A percentile compares a stretch with the other conserved stretches of the same genome.
These are phyloP conservation scores for Apodemia hepburni DNA, from an alignment of 2,888 invertebrate species.

Conservation along the genomic window DNA sequence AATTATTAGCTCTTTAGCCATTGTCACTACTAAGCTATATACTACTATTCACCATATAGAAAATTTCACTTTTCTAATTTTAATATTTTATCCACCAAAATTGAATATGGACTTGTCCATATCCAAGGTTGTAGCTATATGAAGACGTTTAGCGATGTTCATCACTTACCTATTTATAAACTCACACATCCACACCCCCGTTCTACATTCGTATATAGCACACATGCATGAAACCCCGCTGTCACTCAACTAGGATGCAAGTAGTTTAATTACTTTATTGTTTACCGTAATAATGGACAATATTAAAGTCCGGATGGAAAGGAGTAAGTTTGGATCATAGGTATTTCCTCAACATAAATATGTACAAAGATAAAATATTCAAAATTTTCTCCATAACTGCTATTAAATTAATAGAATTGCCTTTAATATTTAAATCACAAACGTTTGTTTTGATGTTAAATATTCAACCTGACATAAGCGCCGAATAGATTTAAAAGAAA, in stretches of 20 bases:
- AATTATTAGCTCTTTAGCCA: conserved; percentile 54
- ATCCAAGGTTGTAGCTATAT: conserved; percentile 65
- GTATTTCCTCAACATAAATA: conserved; percentile 13
- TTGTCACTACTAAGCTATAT: conserved; percentile 34
- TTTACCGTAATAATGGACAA: conserved; percentile 27
- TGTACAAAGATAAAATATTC: not conserved
- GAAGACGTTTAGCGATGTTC: conserved; percentile 54
- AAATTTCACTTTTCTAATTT: conserved; percentile 35
- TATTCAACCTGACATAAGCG: too few relatives aligned
- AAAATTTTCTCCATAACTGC: not conserved
- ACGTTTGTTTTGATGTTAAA: too few relatives aligned
- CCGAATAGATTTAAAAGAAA: too few relatives aligned
- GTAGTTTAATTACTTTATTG: conserved; percentile 36
- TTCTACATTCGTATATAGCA: conserved; percentile 35
- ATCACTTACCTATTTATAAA: conserved; percentile 72
- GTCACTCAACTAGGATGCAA: conserved; percentile 37
- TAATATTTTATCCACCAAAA: conserved; percentile 31
- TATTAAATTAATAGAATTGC: too few relatives aligned
- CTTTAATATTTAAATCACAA: too few relatives aligned
- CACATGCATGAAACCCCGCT: conserved; percentile 33
- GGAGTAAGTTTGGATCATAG: conserved; percentile 8
- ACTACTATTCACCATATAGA: conserved; percentile 32
- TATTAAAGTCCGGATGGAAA: conserved; percentile 27
- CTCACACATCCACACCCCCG: conserved; percentile 52
- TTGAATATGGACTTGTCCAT: conserved; percentile 51